Conservation (phyloP, 2,113 vertebrate species). For the Cyrtonyx montezumae region DNA sequence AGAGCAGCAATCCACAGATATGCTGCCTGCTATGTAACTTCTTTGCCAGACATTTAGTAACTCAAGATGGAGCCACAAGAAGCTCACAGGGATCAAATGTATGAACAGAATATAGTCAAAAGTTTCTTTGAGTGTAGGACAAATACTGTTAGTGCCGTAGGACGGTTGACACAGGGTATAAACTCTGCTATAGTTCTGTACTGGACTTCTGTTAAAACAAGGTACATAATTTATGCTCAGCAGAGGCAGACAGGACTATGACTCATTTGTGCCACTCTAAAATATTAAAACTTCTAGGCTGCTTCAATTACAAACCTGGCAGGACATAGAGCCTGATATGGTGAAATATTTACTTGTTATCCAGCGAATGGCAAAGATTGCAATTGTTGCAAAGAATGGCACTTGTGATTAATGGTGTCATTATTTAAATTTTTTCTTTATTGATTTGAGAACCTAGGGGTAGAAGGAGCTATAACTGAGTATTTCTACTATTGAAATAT, state of each 20-base stretch:
- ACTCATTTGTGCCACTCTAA: conserved; percentile 66
- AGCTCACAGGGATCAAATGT: background rate
- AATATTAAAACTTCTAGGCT: conserved; percentile 61
- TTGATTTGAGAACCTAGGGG: background rate
- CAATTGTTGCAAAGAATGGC: background rate
- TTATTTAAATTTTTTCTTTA: background rate
- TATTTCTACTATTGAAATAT: background rate
- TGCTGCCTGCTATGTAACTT: background rate
- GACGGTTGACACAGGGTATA: background rate
- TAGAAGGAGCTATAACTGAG: background rate
- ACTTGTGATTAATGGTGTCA: background rate
- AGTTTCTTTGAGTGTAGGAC: background rate
- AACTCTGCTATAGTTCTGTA: background rate
- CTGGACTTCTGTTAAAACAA: background rate
- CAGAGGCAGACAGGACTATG: background rate
- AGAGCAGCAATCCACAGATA: background rate
- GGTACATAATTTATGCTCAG: conserved; percentile 50
- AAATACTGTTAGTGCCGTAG: background rate
- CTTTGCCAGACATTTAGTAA: background rate
- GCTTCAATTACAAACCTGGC: conserved; percentile 59
- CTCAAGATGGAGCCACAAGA: background rate
- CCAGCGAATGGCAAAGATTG: background rate
- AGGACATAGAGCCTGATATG: background rate
- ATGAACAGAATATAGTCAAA: background rate
- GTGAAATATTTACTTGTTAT: conserved; percentile 37